Evolutionary conservation across 2,888 invertebrate species (phyloP), one percentile per base, ranked within the genome.

Genomic region (Drosophila subquinaria): DNA sequence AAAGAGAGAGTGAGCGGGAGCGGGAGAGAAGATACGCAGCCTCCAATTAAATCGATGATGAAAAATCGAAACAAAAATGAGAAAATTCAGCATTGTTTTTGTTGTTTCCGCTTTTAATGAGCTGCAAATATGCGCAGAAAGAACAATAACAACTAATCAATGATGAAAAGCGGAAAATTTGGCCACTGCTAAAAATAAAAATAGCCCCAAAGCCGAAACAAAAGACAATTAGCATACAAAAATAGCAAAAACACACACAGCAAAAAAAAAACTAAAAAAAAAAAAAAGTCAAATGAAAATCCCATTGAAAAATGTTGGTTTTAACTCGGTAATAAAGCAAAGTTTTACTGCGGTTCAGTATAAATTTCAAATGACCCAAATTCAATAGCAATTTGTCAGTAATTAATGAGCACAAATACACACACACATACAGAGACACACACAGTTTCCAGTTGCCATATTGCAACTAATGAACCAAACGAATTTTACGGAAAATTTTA

Each of bases 81-180:
- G 57, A 60, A 50, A 40, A 42, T 43, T 40, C 38, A 30, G 45
- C 47, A 65, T 52, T 30, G 17, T 35, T 50, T 11, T 48, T 48
- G 30, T 35, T 50, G 45, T 51, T 50, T 35, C 30, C 23, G 52
- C 57, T 53, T 77, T 75, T 71, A 86, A 82, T 82, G 80, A 76
- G 76, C 73, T 76, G 86, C 86, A 71, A 82, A 74, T 68, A 60
- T 36, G 42, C 6, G 57, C 42, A 56, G 43, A 63, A 52, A 67
- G 45, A 36, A 57, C 56, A 73, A 66, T 38, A 65, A 45, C 48
- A 70, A 64, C 61, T 53, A 78, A 59, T 59, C 59, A 59, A 81
- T 71, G 72, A 79, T 64, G 63, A 70, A 63, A 70, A 57, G 40
- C 38, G 53, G 48, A 35, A 53, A 51, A 43, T 62, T 43, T 53